Conservation (phyloP, 2,113 vertebrate species). For the Tricholaema leucomelas region DNA sequence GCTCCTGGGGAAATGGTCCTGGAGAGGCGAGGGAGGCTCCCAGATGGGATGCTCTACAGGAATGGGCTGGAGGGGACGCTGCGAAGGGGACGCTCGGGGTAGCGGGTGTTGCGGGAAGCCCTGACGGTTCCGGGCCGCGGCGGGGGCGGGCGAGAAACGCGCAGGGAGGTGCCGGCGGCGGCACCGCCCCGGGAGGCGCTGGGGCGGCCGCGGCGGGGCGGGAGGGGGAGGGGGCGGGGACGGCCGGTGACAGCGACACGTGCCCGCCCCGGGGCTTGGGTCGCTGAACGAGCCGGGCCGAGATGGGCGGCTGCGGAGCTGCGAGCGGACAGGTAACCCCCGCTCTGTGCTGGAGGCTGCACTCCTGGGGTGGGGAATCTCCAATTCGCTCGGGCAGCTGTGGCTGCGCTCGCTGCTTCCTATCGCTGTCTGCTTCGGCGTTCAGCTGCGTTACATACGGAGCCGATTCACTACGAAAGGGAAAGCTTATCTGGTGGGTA, state of each 20-base stretch:
- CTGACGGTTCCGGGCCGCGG: neutral
- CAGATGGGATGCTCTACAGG: too few species aligned
- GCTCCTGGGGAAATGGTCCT: too few species aligned
- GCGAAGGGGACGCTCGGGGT: neutral
- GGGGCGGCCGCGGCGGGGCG: too few species aligned
- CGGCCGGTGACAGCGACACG: neutral
- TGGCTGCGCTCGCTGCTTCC: neutral
- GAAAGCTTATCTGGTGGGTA: too few species aligned
- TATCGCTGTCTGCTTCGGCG: fast-evolving
- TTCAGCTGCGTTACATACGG: fast-evolving
- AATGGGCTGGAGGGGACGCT: neutral
- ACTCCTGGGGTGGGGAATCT: too few species aligned
- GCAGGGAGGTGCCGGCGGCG: neutral
- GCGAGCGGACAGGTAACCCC: neutral
- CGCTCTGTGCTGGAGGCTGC: too few species aligned
- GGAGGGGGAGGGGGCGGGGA: neutral
- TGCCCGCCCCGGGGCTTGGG: neutral
- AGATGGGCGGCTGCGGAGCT: neutral
- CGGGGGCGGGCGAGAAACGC: neutral
- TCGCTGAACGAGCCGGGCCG: neutral
- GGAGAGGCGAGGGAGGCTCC: too few species aligned
- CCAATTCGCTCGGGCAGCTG: neutral
- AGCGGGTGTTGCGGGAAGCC: neutral
- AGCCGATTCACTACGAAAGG: neutral
- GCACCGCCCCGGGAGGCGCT: slow-evolving; percentile 3